phyloP scores from a whole-genome alignment of 2,888 invertebrate genomes.

The Maniola hyperantus region DNA sequence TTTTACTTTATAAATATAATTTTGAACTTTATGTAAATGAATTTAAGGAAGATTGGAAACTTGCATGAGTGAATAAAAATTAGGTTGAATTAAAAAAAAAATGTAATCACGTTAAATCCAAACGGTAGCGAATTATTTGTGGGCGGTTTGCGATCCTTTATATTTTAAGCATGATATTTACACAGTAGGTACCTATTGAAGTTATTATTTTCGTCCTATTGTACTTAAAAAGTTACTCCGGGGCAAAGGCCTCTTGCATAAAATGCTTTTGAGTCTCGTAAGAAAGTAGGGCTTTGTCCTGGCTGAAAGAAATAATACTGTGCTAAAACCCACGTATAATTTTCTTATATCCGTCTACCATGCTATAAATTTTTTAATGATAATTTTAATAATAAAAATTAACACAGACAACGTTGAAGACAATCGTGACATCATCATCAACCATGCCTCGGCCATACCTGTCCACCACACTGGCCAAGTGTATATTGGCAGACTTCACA shows the following conservation, averaged over 20 bases:
- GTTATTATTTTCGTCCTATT: constrained; percentile 21
- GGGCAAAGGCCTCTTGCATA: constrained; percentile 20
- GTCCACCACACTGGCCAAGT: no score
- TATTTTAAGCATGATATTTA: constrained; percentile 40
- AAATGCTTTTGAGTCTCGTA: constrained; percentile 12
- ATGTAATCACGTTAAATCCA: constrained; percentile 67
- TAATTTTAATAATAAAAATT: no score
- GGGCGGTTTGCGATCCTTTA: constrained; percentile 57
- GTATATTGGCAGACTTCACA: no score
- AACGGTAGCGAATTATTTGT: constrained; percentile 72
- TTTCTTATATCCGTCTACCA: no score
- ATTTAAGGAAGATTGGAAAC: constrained; percentile 36
- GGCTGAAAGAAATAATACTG: constrained; percentile 3
- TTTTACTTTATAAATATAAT: constrained; percentile 33
- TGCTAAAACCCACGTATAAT: constrained; percentile 14
- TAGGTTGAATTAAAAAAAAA: constrained; percentile 51
- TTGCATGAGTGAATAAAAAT: neutral
- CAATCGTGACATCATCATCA: no score
- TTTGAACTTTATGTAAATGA: constrained; percentile 39
- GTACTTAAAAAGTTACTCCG: constrained; percentile 15
- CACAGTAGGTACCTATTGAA: constrained; percentile 19
- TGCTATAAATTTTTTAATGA: no score
- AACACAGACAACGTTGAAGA: no score
- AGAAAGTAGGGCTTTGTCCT: constrained; percentile 11
- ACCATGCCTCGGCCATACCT: no score